Evolutionary conservation across 2,113 vertebrate species (phyloP).

Genomic region (Siniperca chuatsi): DNA sequence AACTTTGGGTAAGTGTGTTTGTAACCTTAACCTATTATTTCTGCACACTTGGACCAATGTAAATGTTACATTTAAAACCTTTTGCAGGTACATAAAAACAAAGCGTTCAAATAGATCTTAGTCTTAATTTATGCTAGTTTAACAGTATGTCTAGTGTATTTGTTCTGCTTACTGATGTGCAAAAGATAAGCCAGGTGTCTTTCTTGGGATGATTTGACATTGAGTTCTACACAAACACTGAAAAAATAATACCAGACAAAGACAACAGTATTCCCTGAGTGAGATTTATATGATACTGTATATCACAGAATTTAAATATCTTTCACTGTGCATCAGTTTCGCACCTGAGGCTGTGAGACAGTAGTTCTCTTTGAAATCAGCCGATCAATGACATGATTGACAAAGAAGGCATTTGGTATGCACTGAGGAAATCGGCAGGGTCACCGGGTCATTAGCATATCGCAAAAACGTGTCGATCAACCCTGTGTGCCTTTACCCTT

Average conservation of each 20-base stretch:
- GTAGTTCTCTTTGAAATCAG: slow-evolving; percentile 55
- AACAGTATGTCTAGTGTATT: slow-evolving; percentile 26
- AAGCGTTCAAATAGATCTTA: slow-evolving; percentile 3
- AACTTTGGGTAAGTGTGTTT: slow-evolving; percentile 90
- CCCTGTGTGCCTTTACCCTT: slow-evolving; percentile 81
- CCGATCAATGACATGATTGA: slow-evolving; percentile 77
- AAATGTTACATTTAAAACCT: not conserved
- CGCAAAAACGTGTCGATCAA: slow-evolving; percentile 77
- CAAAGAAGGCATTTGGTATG: slow-evolving; percentile 76
- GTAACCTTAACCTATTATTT: not conserved
- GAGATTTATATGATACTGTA: slow-evolving; percentile 18
- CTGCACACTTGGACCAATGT: not conserved
- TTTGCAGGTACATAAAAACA: slow-evolving; percentile 20
- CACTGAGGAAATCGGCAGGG: slow-evolving; percentile 67
- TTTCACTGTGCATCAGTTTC: slow-evolving; percentile 33
- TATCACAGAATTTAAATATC: slow-evolving; percentile 51
- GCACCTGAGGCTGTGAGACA: slow-evolving; percentile 54
- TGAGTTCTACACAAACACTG: slow-evolving; percentile 8
- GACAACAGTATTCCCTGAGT: slow-evolving; percentile 1
- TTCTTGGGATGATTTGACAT: slow-evolving; percentile 36
- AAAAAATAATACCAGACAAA: slow-evolving; percentile 9
- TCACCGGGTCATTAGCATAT: slow-evolving; percentile 78
- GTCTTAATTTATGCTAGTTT: slow-evolving; percentile 30
- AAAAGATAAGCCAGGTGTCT: slow-evolving; percentile 26
- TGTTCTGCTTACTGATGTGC: slow-evolving; percentile 18